Evolutionary conservation across 2,888 invertebrate genomes (phyloP).

Genomic region (Ellobium chinense): DNA sequence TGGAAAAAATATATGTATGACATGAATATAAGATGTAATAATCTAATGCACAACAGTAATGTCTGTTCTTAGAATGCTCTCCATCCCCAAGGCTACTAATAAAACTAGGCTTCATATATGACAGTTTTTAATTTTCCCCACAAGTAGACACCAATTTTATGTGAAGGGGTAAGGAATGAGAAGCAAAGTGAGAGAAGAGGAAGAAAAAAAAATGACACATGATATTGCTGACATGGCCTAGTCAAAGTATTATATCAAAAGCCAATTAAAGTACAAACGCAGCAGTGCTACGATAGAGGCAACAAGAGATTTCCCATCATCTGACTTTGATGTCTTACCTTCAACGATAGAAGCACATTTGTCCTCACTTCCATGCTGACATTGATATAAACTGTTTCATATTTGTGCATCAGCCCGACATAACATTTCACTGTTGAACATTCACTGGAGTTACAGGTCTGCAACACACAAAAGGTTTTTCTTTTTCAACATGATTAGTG

Average conservation of each 20-base stretch:
- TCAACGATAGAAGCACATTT: constrained; percentile 42
- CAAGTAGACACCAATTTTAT: too few species aligned
- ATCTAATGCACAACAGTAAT: too few species aligned
- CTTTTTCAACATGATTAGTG: too few species aligned
- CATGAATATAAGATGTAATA: too few species aligned
- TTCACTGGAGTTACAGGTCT: constrained; percentile 44
- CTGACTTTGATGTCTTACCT: constrained; percentile 38
- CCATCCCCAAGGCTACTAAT: too few species aligned
- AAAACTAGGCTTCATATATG: too few species aligned
- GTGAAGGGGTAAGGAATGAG: too few species aligned
- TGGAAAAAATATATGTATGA: constrained; percentile 27
- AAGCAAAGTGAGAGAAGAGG: too few species aligned
- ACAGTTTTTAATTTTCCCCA: too few species aligned
- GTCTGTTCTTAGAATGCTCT: too few species aligned
- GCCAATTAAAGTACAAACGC: not conserved
- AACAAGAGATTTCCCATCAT: too few species aligned
- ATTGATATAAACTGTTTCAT: constrained; percentile 46
- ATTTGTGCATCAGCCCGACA: constrained; percentile 46
- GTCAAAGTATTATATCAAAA: not conserved
- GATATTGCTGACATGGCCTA: not conserved
- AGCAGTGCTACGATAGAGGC: not conserved
- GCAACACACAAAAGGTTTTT: too few species aligned
- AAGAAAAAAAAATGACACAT: not conserved
- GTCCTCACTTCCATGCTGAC: constrained; percentile 46
- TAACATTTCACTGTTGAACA: constrained; percentile 49